Base-by-base conservation (phyloP, 2,113 vertebrate species). In the Paracanthobrama guichenoti region DNA sequence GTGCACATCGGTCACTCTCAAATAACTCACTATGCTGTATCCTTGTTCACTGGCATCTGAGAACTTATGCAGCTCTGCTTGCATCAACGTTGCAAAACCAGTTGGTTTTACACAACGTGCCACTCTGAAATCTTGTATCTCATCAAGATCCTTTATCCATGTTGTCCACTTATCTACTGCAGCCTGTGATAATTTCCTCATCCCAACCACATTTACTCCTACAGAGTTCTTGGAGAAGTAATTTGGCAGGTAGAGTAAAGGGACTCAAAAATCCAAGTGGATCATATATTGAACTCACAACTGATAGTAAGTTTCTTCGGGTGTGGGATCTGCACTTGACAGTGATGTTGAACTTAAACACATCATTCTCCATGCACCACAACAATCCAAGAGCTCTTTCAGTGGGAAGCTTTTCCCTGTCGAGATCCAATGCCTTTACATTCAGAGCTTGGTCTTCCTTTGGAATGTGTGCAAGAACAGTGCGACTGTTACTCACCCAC, bases 141-240 rank as follows among this genome's bases (percentile, higher is more conserved):
- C 55, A n/a, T 42, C 35, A 71, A 71, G 35, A 42, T 71, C 35
- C 67, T 71, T 67, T 67, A 67, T 66, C 62, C 62, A 66, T 13
- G 31, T 69, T 69, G 18, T 69, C 66, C 31, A 69, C 66, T 22
- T 18, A 22, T n/a, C 55, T 8, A 59, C 55, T 59, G 55, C 20
- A 42, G 35, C 35, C 16, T 39, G 35, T 22, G 35, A 35, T 11
- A n/a, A 71, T 69, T 22, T 69, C 35, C 66, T 71, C 35, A n/a
- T 42, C 18, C 67, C 18, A 71, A 42, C 35, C 64, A 67, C 28
- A 35, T 35, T 67, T 67, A 35, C 28, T 35, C 64, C 28, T 35
- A 67, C 26, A 67, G 14, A 67, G 64, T 6, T 67, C 64, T 35
- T 67, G 64, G 28, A 67, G 4, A 67, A 67, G 64, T 8, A 67